These are phyloP conservation scores for Urocynchramus pylzowi DNA, from an alignment of 2,113 vertebrate species.

Conservation along the genomic window DNA sequence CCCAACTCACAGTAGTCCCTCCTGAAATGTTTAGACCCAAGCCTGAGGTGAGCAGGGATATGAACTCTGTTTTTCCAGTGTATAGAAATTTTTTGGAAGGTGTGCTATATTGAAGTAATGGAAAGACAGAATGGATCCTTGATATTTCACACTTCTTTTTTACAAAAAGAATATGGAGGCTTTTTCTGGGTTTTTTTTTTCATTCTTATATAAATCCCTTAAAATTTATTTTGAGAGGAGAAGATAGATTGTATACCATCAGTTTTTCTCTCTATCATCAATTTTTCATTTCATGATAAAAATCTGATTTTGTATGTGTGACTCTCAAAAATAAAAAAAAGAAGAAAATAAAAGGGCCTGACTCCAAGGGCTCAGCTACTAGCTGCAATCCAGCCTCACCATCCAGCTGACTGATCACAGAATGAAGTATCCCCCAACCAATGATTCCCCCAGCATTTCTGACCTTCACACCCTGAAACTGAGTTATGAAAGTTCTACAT, in stretches of 20 bases:
- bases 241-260: background rate
- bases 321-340: background rate
- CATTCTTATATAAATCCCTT: background rate
- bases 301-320: background rate
- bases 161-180: background rate
- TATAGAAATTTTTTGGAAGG: background rate
- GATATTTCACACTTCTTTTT: background rate
- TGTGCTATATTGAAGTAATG: background rate
- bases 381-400: background rate
- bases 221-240: background rate
- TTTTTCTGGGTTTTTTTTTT: background rate
- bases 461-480: background rate
- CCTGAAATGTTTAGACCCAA: background rate
- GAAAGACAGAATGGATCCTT: background rate
- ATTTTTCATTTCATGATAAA: conserved; percentile 6
- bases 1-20: background rate
- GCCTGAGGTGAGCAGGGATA: background rate
- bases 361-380: background rate
- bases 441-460: background rate
- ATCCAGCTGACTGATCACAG: background rate
- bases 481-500: background rate
- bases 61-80: background rate
- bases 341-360: background rate
- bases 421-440: background rate
- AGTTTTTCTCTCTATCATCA: background rate